Base-by-base conservation (phyloP, 2,888 invertebrate species). In the Lumbricus terrestris region DNA sequence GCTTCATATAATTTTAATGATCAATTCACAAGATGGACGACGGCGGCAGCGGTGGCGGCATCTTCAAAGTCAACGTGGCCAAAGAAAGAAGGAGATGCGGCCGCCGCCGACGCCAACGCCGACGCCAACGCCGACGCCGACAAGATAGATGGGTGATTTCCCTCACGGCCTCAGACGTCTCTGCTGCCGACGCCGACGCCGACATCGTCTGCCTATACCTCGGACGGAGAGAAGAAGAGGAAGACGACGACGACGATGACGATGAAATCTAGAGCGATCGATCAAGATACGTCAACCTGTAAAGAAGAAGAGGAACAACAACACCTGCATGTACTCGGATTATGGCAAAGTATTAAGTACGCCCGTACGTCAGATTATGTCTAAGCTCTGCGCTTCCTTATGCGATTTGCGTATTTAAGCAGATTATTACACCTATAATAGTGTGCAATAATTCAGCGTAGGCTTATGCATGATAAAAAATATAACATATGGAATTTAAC, bases 1-100 rank as follows among this genome's bases (percentile, higher is more conserved):
- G 85, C 85, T 34, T 85, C 85, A 85, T 85, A 85, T 85, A 85
- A 85, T 35, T 85, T 85, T 85, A 85, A 85, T 85, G 85, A 85
- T 85, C 85, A 85, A 85, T 85, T 85, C 85, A 35, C 5, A 37
- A 35, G 37, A 85, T 85, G 35, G 85, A 85, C 85, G 69, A 0
- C 69, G 29, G 40, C 69, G 29, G 69, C n/a, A 69, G 40, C 69
- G 29, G 69, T 13, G n/a, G 40, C 69, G 29, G 69, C n/a, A 69
- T 69, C 69, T 69, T 69, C 69, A 69, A 69, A 69, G 69, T n/a
- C 69, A n/a, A 69, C 69, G 69, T 1, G n/a, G 29, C 5, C 23
- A 47, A 47, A 18, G 47, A n/a, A 29, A 69, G 47, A 69, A 69
- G 69, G n/a, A 69, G 69, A n/a, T n/a, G 69, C 15, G 18, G 47